Conservation (phyloP, 1,140 invertebrate genomes). For the Diachasmimorpha longicaudata region DNA sequence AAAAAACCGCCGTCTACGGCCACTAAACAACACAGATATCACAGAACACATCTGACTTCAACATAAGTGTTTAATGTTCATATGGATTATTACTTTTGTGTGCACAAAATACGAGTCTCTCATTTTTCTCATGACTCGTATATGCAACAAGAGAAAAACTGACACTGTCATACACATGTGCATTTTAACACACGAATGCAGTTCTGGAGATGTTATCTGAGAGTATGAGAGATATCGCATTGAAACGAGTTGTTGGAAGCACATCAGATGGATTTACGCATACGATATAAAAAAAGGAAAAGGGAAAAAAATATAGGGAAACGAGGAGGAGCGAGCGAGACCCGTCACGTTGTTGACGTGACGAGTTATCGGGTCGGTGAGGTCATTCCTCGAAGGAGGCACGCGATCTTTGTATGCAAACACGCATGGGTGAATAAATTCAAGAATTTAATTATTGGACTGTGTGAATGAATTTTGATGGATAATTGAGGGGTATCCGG, state of each 20-base stretch:
- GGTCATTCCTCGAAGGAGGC: slow-evolving; percentile 5
- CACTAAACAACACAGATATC: slow-evolving; percentile 14
- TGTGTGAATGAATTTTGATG: neutral
- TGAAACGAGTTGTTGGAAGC: slow-evolving; percentile 6
- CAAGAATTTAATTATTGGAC: slow-evolving; percentile 21
- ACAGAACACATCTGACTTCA: slow-evolving; percentile 2
- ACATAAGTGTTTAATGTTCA: slow-evolving; percentile 9
- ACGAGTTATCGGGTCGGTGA: slow-evolving; percentile 22
- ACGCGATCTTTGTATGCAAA: slow-evolving; percentile 14
- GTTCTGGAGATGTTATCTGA: neutral
- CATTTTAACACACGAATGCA: neutral
- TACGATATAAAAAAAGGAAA: slow-evolving; percentile 10
- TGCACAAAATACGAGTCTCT: neutral
- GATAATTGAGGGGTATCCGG: neutral
- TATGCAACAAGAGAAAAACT: neutral
- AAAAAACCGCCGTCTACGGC: neutral
- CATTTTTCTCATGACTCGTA: neutral
- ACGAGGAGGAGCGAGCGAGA: neutral
- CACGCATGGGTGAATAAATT: neutral
- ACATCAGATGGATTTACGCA: slow-evolving; percentile 21
- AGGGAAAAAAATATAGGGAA: neutral
- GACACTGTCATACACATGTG: neutral
- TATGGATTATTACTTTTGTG: slow-evolving; percentile 9
- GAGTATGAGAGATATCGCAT: slow-evolving; percentile 7
- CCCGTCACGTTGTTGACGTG: slow-evolving; percentile 12